Evolutionary conservation across 1,140 invertebrate species (phyloP).

Genomic region (Homarus americanus): DNA sequence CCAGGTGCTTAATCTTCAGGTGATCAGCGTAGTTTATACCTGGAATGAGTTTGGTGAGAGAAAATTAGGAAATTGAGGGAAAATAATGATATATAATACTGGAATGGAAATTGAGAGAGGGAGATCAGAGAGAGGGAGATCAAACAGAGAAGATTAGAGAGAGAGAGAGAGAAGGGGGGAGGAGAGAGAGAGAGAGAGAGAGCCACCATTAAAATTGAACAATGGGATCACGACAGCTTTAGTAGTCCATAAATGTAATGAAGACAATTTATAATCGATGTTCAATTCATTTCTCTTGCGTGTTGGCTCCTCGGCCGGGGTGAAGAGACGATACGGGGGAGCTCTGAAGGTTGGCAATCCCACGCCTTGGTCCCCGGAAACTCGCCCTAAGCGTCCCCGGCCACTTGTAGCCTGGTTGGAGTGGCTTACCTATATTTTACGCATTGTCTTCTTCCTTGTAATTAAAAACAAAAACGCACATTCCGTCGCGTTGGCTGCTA

Average conservation of each 20-base stretch:
- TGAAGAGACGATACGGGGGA: too few species aligned
- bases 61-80: background rate
- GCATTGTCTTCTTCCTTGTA: constrained; percentile 36
- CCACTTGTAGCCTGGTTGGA: background rate
- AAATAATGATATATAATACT: too few species aligned
- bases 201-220: constrained; percentile 35
- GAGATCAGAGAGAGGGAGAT: constrained; percentile 32
- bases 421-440: constrained; percentile 29
- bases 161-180: background rate
- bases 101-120: constrained; percentile 11
- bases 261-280: constrained; percentile 63
- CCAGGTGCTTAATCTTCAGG: too few species aligned
- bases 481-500: constrained; percentile 14
- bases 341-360: constrained; percentile 9
- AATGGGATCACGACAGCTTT: constrained; percentile 63
- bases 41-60: background rate
- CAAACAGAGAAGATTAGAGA: background rate
- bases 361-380: too few species aligned
- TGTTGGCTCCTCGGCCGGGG: background rate
- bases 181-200: background rate
- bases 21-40: too few species aligned
- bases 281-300: constrained; percentile 35
- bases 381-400: background rate
- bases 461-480: constrained; percentile 51
- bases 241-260: constrained; percentile 58